These are phyloP conservation scores for Steatocranus sp. DNA, from an alignment of 2,797 vertebrate species.

Conservation along the genomic window DNA sequence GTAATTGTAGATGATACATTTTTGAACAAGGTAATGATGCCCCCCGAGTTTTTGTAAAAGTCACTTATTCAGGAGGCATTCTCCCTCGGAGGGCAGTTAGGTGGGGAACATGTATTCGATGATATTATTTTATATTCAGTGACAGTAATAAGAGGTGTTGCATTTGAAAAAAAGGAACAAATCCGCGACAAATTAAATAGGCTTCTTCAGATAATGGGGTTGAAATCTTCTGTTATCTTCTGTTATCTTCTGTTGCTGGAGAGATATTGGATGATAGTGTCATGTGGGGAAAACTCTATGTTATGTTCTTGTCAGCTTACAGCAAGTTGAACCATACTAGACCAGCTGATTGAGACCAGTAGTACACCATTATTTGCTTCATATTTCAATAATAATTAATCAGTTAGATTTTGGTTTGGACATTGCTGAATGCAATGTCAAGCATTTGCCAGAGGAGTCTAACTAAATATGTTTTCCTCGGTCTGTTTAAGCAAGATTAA, in stretches of 20 bases:
- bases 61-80: neutral
- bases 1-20: neutral
- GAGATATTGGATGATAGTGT: neutral
- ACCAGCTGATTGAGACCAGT: neutral
- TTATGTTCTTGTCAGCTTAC: neutral
- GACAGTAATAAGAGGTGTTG: constrained; percentile 5
- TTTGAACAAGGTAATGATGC: neutral
- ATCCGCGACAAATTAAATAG: neutral
- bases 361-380: neutral
- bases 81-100: neutral
- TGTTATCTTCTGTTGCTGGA: too few species aligned
- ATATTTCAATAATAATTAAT: neutral
- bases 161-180: neutral
- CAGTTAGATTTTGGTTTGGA: neutral
- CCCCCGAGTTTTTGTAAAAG: neutral
- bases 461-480: neutral
- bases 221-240: neutral
- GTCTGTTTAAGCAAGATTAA: constrained; percentile 26
- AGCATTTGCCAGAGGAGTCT: neutral
- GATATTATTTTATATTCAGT: neutral
- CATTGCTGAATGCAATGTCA: neutral
- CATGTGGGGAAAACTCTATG: neutral
- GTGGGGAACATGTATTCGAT: constrained; percentile 6
- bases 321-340: neutral
- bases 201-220: neutral